phyloP scores from a whole-genome alignment of 2,888 invertebrate species.

The Drosophila hamatofila region DNA sequence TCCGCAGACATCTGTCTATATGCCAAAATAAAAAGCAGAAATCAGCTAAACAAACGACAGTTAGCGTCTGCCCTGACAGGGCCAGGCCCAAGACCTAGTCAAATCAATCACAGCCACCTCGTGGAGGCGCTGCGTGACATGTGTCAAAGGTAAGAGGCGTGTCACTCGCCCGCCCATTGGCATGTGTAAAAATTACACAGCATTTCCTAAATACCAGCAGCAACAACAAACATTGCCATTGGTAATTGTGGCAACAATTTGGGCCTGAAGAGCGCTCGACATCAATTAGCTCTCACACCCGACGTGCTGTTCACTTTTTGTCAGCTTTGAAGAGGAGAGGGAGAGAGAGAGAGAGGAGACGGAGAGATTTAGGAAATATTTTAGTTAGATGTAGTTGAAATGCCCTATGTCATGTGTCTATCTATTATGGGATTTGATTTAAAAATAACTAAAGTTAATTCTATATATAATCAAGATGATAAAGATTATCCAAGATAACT shows the following conservation, averaged over 20 bases:
- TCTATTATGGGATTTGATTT: not conserved
- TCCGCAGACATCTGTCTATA: slow-evolving; percentile 21
- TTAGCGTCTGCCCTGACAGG: slow-evolving; percentile 18
- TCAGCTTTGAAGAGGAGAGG: not conserved
- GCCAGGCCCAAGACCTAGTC: slow-evolving; percentile 29
- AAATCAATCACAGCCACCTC: slow-evolving; percentile 61
- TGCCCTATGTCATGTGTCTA: not conserved
- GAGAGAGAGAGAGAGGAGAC: not conserved
- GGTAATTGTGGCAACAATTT: slow-evolving; percentile 40
- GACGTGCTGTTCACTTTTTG: not conserved
- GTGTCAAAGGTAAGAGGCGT: slow-evolving; percentile 70
- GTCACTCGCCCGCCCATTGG: slow-evolving; percentile 11
- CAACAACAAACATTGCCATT: slow-evolving; percentile 6
- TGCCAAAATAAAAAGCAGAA: slow-evolving; percentile 19
- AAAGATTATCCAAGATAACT: not conserved
- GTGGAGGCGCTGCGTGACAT: slow-evolving; percentile 47
- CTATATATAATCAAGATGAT: not conserved
- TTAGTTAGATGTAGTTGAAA: not conserved
- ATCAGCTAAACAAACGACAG: slow-evolving; percentile 50
- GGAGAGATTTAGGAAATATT: not conserved
- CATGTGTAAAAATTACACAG: slow-evolving; percentile 63
- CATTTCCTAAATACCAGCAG: slow-evolving; percentile 34
- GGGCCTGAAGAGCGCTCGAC: slow-evolving; percentile 43
- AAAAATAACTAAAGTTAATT: not conserved
- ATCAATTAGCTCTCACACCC: slow-evolving; percentile 68